A percentile compares a stretch with the other conserved stretches of the same genome.
These are phyloP conservation scores for Temnothorax unifasciatus DNA, from an alignment of 2,888 invertebrate genomes.

Conservation along the genomic window DNA sequence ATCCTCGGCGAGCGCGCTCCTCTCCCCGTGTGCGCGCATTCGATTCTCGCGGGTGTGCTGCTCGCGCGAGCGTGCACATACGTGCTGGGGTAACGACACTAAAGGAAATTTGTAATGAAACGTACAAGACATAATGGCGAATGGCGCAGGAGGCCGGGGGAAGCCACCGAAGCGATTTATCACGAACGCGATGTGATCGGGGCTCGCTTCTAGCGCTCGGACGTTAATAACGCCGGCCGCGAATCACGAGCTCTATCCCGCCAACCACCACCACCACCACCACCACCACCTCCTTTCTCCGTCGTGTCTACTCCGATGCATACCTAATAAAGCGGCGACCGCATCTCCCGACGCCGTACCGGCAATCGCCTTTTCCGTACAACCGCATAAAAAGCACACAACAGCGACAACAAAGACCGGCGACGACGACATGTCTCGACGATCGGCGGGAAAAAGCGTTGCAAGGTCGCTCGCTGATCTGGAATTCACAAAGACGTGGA, in stretches of 20 bases:
- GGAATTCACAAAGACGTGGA: slow-evolving; percentile 6
- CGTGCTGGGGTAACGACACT: slow-evolving; percentile 75
- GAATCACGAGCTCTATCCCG: slow-evolving; percentile 81
- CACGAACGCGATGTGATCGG: slow-evolving; percentile 84
- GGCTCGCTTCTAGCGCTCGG: slow-evolving; percentile 82
- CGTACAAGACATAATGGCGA: slow-evolving; percentile 81
- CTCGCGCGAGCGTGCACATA: slow-evolving; percentile 43
- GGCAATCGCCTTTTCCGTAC: slow-evolving; percentile 74
- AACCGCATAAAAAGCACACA: slow-evolving; percentile 65
- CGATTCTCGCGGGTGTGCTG: slow-evolving; percentile 48
- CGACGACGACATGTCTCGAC: slow-evolving; percentile 35
- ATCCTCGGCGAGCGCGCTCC: slow-evolving; percentile 18
- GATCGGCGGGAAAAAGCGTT: slow-evolving; percentile 61
- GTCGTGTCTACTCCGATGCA: slow-evolving; percentile 76
- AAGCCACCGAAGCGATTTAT: slow-evolving; percentile 84
- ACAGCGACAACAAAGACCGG: slow-evolving; percentile 54
- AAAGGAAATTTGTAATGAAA: slow-evolving; percentile 83
- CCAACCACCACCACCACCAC: slow-evolving; percentile 66
- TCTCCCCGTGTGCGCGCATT: slow-evolving; percentile 33
- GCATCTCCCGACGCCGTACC: slow-evolving; percentile 61
- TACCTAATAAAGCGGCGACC: slow-evolving; percentile 83
- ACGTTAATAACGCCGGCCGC: slow-evolving; percentile 84
- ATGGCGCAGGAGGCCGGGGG: slow-evolving; percentile 74
- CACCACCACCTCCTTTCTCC: slow-evolving; percentile 56
- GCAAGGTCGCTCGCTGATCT: slow-evolving; percentile 69